Base-by-base conservation (phyloP, 2,113 vertebrate genomes). In the Dinomys branickii region DNA sequence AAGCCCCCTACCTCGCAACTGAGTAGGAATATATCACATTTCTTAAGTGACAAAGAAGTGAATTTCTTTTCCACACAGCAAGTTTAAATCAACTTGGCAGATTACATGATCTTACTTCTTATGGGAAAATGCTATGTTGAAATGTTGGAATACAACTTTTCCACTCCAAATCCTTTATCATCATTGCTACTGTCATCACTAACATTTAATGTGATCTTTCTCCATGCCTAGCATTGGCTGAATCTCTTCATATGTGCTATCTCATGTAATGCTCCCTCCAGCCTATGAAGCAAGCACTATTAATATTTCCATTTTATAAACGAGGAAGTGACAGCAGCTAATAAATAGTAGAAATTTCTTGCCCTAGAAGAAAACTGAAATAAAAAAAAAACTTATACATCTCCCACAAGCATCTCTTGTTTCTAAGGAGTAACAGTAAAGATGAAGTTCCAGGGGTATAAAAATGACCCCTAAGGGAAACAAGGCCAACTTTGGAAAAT, bases 71-170 rank as follows among this genome's bases (percentile, higher is more conserved):
- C 58, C 44, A 95, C 24, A 30, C 14, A 93, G 28, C 67, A 97
- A 95, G 91, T 94, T 94, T 80, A 95, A 97, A 96, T 94, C 88
- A 90, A 81, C 50, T 92, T 96, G 69, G 69, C 81, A 92, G 90
- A 94, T 82, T 78, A 94, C 56, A 65, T 54, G 50, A 95, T 94
- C 85, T 77, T 47, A 93, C 85, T 97, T 97, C 94, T 92, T 90
- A 94, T 82, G 61, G 65, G 77, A 92, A 97, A 94, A 94, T 58
- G 44, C 22, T 89, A 87, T 63, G 5, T 16, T 63, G 67, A 89
- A 89, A 86, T 73, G 63, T 26, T 91, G 52, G 71, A 94, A 85
- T 84, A 91, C 65, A 94, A 94, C 19, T 87, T 97, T 96, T 54
- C 4, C 17, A 93, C 85, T 87, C 50, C 61, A 82, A 90, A 95